These are phyloP conservation scores for Drosophila histrio DNA, from an alignment of 2,888 invertebrate genomes.

Conservation along the genomic window DNA sequence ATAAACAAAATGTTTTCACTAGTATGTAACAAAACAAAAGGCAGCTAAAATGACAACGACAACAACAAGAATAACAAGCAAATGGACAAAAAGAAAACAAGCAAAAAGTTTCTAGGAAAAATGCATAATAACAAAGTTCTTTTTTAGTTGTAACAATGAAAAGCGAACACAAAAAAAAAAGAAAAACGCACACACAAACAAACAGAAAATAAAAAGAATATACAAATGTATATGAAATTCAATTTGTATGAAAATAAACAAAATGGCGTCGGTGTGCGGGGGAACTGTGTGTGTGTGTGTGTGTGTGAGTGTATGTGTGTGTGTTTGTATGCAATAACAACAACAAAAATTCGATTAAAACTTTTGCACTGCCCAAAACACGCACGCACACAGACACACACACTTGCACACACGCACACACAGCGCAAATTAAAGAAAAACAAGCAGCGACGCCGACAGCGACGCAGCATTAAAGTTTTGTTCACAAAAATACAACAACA, in stretches of 20 bases:
- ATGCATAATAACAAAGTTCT: constrained; percentile 64
- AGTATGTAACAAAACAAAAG: constrained; percentile 48
- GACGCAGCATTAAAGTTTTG: constrained; percentile 48
- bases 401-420: constrained; percentile 6
- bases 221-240: constrained; percentile 63
- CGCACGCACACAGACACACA: constrained; percentile 15
- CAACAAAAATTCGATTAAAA: constrained; percentile 76
- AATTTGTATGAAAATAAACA: constrained; percentile 70
- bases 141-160: constrained; percentile 40
- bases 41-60: constrained; percentile 48
- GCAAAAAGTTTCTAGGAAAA: constrained; percentile 43
- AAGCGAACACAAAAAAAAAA: constrained; percentile 20
- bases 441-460: constrained; percentile 44
- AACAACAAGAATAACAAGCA: constrained; percentile 24
- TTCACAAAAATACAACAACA: constrained; percentile 28
- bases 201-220: constrained; percentile 26
- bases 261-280: constrained; percentile 64
- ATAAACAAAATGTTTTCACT: constrained; percentile 64
- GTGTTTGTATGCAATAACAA: constrained; percentile 37
- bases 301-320: constrained; percentile 11
- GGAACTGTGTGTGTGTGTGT: background rate
- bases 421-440: constrained; percentile 75
- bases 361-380: constrained; percentile 61
- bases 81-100: constrained; percentile 35
- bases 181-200: constrained; percentile 15